Conservation (phyloP, 2,888 invertebrate genomes). For the Saturnia pavonia region DNA sequence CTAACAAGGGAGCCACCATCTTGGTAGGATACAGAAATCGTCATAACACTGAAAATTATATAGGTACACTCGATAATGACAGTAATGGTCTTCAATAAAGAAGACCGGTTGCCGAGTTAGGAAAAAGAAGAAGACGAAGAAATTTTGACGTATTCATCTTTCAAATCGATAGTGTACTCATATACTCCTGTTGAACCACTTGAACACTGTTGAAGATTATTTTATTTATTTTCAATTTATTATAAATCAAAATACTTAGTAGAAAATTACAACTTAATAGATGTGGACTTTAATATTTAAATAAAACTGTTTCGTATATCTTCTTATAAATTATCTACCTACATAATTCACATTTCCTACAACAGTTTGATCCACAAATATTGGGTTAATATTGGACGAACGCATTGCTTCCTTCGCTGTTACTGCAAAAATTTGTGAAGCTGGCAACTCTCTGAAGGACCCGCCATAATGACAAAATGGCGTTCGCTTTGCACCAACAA, state of each 20-base stretch:
- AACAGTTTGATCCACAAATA: constrained; percentile 57
- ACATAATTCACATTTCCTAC: constrained; percentile 71
- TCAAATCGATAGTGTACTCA: too few relatives aligned
- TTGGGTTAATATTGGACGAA: constrained; percentile 55
- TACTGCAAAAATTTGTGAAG: constrained; percentile 63
- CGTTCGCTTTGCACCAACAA: constrained; percentile 70
- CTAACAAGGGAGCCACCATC: too few relatives aligned
- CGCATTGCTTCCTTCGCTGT: constrained; percentile 64
- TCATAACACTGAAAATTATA: too few relatives aligned
- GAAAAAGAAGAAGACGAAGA: too few relatives aligned
- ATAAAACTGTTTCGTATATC: not conserved
- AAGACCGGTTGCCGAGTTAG: too few relatives aligned
- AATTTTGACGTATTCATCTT: not conserved
- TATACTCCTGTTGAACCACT: not conserved
- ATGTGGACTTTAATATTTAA: not conserved
- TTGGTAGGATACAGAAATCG: too few relatives aligned
- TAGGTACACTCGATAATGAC: too few relatives aligned
- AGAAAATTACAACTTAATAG: not conserved
- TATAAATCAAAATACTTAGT: not conserved
- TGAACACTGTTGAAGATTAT: not conserved
- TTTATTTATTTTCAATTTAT: not conserved
- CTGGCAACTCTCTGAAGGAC: constrained; percentile 57
- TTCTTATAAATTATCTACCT: constrained; percentile 29
- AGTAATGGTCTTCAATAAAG: too few relatives aligned
- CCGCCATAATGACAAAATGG: constrained; percentile 73